Base-by-base conservation (phyloP, 1,140 invertebrate genomes). In the Drosophila kohkoa region DNA sequence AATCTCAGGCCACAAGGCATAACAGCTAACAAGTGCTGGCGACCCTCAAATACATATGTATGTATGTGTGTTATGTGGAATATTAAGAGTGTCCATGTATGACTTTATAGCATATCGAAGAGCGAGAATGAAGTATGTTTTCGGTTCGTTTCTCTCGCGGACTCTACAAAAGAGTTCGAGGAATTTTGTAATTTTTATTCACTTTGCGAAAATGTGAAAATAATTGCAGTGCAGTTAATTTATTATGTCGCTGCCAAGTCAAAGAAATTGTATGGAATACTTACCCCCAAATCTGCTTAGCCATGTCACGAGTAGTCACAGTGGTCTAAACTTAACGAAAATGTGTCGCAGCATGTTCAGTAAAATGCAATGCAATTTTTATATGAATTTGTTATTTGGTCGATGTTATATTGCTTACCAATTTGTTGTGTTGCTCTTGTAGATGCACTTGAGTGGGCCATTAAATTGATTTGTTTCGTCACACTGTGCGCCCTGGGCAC, bases 151-250 rank as follows among this genome's bases (percentile, higher is more conserved):
- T 66, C 48, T 43, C 52, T 60, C 45, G 48, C 35, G 72, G 38
- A 59, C 68, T 77, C 80, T 80, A 74, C 69, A 87, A 80, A 10
- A 38, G 41, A 43, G 41, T 43, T 13, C 41, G 11, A 43, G 3
- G n/a, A 73, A 80, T 80, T 87, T 66, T 69, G 64, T 75, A 81
- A 79, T 81, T 83, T 89, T 88, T 76, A 88, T 90, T 85, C 81
- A 89, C 86, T 89, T 89, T 82, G 73, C 79, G 69, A 82, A 82
- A 82, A 89, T 89, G 86, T 69, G 81, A 90, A 78, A 82, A 90
- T 89, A 89, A 89, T 89, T 89, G 86, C 86, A 75, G 76, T 74
- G 64, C 76, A 79, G 82, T 90, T 89, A 86, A 89, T 89, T 89
- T 89, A 89, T 89, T 90, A 75, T 85, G 86, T 90, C 82, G 79